A percentile compares a stretch with the other conserved stretches of the same genome.
Conservation (phyloP, 2,888 invertebrate species). For the Luperina testacea region DNA sequence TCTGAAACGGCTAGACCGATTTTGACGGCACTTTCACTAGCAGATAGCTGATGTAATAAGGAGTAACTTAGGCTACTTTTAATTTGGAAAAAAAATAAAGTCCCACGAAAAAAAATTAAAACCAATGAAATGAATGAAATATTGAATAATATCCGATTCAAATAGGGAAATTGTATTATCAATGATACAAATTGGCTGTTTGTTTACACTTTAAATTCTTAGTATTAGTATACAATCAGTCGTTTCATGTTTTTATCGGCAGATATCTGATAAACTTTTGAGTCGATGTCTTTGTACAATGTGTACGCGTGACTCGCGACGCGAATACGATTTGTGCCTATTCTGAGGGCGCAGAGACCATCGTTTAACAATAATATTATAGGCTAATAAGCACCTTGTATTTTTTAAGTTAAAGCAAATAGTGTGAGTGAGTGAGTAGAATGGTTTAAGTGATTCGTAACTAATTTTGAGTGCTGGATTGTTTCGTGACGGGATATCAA, state of each 20-base stretch:
- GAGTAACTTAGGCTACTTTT: too few species aligned
- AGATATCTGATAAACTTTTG: conserved; percentile 72
- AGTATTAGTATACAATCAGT: conserved; percentile 79
- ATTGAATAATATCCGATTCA: too few species aligned
- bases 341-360: not conserved
- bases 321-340: conserved; percentile 16
- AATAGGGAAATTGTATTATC: conserved; percentile 13
- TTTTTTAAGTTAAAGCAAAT: conserved; percentile 7
- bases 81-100: too few species aligned
- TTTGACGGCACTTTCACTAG: too few species aligned
- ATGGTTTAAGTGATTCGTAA: conserved; percentile 3
- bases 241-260: conserved; percentile 77
- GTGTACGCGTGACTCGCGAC: conserved; percentile 46
- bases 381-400: conserved; percentile 5
- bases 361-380: conserved; percentile 14
- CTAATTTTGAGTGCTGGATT: not conserved
- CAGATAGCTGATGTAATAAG: too few species aligned
- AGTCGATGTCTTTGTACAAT: conserved; percentile 78
- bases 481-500: not conserved
- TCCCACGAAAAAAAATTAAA: too few species aligned
- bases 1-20: too few species aligned
- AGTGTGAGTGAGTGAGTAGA: not conserved
- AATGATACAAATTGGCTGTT: conserved; percentile 56
- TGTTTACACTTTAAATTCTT: conserved; percentile 73
- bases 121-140: too few species aligned